A percentile compares a stretch with the other conserved stretches of the same genome.
These are phyloP conservation scores for Herminia tarsipennalis DNA, from an alignment of 2,888 invertebrate species.

Conservation along the genomic window DNA sequence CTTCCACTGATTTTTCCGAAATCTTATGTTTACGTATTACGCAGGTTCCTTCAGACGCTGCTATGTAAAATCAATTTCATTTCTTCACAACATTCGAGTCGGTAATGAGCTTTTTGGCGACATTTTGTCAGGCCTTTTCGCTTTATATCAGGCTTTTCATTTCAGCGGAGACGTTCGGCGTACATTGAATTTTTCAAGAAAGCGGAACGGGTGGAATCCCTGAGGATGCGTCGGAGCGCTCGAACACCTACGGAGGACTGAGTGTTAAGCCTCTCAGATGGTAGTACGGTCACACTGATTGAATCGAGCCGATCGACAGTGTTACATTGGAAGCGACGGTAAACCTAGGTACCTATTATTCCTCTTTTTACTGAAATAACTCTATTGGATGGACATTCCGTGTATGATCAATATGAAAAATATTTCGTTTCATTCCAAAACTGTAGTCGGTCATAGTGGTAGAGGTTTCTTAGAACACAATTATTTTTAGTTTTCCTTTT, in stretches of 20 bases:
- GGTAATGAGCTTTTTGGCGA: constrained; percentile 40
- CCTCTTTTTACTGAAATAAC: too few species aligned
- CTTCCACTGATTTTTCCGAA: constrained; percentile 34
- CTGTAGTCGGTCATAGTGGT: too few species aligned
- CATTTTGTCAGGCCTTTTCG: constrained; percentile 41
- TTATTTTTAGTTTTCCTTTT: too few species aligned
- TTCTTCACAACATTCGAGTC: constrained; percentile 24
- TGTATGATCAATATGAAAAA: too few species aligned
- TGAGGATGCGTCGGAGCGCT: constrained; percentile 65
- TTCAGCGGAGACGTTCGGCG: constrained; percentile 43
- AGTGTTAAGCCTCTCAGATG: constrained; percentile 67
- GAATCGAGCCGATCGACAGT: constrained; percentile 38
- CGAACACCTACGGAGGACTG: constrained; percentile 55
- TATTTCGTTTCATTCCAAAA: too few species aligned
- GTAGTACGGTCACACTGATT: constrained; percentile 56
- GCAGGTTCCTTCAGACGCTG: constrained; percentile 30
- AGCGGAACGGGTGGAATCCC: constrained; percentile 64
- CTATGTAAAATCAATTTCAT: constrained; percentile 36
- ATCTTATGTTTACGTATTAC: constrained; percentile 20
- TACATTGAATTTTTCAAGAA: constrained; percentile 76
- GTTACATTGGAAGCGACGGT: neutral
- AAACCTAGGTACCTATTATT: too few species aligned
- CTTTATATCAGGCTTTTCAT: constrained; percentile 43
- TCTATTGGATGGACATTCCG: too few species aligned
- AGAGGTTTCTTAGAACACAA: too few species aligned